Percentiles rank a stretch among this genome's conserved stretches.
Conservation (phyloP, 92 coral and sea anemone species). For the Phenganax stokvisi region DNA sequence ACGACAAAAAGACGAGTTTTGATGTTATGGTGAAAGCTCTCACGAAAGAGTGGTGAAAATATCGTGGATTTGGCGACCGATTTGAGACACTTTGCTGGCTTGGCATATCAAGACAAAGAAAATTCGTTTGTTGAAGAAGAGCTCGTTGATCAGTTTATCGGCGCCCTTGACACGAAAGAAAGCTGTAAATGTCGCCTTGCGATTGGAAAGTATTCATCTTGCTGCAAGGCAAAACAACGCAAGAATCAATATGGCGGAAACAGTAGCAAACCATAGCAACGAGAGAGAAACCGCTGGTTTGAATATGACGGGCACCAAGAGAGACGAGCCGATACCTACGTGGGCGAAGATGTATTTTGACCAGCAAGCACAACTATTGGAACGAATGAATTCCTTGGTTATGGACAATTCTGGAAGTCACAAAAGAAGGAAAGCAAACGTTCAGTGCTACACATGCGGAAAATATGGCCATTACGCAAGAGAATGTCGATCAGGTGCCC, state of each 20-base stretch:
- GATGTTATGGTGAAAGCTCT: no score
- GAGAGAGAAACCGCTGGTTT: conserved; percentile 15
- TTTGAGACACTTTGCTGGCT: no score
- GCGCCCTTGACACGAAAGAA: conserved; percentile 32
- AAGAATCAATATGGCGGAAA: conserved; percentile 36
- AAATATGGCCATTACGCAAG: conserved; percentile 39
- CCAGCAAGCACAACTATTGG: conserved; percentile 34
- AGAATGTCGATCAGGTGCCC: conserved; percentile 37
- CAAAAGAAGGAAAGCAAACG: conserved; percentile 32
- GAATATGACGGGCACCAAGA: conserved; percentile 14
- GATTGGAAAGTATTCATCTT: conserved; percentile 28
- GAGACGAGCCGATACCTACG: conserved; percentile 31
- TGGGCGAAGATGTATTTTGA: conserved; percentile 41
- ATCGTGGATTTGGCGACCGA: no score
- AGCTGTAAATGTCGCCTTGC: conserved; percentile 31
- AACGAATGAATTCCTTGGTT: conserved; percentile 24
- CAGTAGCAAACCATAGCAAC: conserved; percentile 12
- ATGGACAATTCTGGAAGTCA: conserved; percentile 22
- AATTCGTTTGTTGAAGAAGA: no score
- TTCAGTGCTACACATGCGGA: conserved; percentile 42
- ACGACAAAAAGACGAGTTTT: no score
- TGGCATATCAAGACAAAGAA: no score
- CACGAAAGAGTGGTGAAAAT: no score
- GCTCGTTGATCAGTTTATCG: conserved; percentile 6
- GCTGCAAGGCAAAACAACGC: conserved; percentile 31